Percentiles rank a stretch among this genome's conserved stretches.
phyloP scores from a whole-genome alignment of 2,113 vertebrate genomes.

The Pholis gunnellus region DNA sequence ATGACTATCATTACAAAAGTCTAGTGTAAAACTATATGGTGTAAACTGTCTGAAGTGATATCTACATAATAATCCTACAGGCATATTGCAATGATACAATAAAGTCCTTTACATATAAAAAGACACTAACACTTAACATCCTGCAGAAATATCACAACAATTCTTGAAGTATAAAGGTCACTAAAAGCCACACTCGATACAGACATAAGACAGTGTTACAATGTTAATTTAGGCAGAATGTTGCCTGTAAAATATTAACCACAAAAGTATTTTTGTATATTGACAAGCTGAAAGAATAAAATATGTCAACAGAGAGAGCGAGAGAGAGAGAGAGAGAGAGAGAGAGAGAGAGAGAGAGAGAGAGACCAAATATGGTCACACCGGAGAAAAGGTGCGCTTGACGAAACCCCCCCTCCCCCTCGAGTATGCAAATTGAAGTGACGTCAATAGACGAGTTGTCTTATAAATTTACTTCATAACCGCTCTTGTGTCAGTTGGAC shows the following conservation, averaged over 20 bases:
- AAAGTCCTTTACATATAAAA: not conserved
- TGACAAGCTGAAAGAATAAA: not conserved
- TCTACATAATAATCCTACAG: not conserved
- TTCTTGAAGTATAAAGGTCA: not conserved
- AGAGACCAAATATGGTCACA: conserved; percentile 74
- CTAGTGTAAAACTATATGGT: not conserved
- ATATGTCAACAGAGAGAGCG: conserved; percentile 17
- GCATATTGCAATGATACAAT: not conserved
- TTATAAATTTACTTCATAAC: conserved; percentile 56
- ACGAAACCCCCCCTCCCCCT: not conserved
- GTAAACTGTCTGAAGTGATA: not conserved
- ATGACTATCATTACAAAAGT: not conserved
- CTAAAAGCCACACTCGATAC: not conserved
- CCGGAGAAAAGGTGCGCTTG: conserved; percentile 49
- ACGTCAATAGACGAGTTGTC: conserved; percentile 53
- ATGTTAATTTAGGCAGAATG: not conserved
- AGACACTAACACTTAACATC: not conserved
- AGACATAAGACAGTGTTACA: not conserved
- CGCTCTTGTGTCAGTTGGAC: not conserved
- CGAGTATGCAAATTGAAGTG: conserved; percentile 41
- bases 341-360: not conserved
- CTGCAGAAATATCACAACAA: not conserved
- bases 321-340: not conserved
- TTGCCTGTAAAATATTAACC: not conserved
- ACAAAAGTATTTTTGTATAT: not conserved